Base-by-base conservation (phyloP, 2,797 vertebrate species). In the Heterohyrax brucei region DNA sequence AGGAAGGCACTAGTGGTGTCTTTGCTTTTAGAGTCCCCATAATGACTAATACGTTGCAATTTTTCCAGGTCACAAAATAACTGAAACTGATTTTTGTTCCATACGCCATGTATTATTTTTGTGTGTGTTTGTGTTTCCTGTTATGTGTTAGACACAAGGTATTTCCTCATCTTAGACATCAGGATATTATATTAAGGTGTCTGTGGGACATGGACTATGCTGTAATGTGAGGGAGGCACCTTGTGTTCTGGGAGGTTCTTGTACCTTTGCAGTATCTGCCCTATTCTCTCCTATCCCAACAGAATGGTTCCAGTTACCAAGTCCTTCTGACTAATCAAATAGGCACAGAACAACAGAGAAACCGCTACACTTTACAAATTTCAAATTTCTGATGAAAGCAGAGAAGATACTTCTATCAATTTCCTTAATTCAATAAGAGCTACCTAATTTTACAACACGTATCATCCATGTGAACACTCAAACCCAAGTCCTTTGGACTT, bases 1-100 rank as follows among this genome's bases (percentile, higher is more conserved):
- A 61, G 91, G 46, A 59, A 77, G 26, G 76, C 24, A 16, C 2
- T 78, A 26, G 28, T 7, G 19, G n/a, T 68, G 50, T 78, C 8
- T n/a, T 82, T 87, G 48, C 48, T 94, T 73, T 82, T 79, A 94
- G 39, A 68, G 53, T 75, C 82, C 82, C 62, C 26, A 30, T 70
- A n/a, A 70, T 87, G 30, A 59, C 82, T 66, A 66, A 87, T 78
- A 72, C n/a, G 84, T 44, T 80, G 6, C 13, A 68, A 14, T 78
- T 75, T 53, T 87, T 79, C 3, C 39, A n/a, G 62, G 62, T 84
- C 68, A 2, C 18, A 76, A 88, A 90, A 91, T 79, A 91, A 73
- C 75, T 62, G 28, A 21, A 44, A 59, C 3, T 76, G 28, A 77
- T 82, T 88, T 75, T 16, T 72, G 50, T 50, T 59, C 30, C 62